These are phyloP conservation scores for Phrynocephalus vlangalii DNA, from an alignment of 2,797 vertebrate species.

Conservation along the genomic window DNA sequence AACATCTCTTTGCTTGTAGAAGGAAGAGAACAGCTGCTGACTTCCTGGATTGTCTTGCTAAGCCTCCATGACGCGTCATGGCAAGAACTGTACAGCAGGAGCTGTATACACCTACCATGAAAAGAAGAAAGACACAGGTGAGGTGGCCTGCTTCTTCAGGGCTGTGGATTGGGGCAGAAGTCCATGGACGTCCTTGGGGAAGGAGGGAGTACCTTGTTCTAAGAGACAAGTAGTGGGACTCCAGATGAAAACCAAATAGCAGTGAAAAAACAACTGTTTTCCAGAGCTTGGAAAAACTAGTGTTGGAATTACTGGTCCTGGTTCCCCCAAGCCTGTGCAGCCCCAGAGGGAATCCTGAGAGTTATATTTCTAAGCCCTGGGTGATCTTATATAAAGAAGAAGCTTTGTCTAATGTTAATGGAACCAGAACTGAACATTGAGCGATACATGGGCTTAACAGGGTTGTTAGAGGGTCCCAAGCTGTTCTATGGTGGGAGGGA, in stretches of 20 bases:
- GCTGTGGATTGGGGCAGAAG: not conserved
- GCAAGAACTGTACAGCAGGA: slow-evolving; percentile 93
- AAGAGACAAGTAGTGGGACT: not conserved
- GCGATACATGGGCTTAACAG: not conserved
- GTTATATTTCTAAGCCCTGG: not conserved
- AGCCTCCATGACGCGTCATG: slow-evolving; percentile 87
- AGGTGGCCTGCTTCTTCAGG: not conserved
- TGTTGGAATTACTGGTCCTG: not conserved
- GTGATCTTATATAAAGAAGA: no score
- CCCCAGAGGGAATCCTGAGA: not conserved
- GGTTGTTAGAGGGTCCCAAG: not conserved
- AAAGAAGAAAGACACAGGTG: slow-evolving; percentile 93
- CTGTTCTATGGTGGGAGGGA: not conserved
- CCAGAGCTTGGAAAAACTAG: not conserved
- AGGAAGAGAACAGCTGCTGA: not conserved
- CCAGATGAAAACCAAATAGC: not conserved
- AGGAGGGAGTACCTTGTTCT: not conserved
- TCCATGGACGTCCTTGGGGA: not conserved
- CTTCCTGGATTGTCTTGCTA: not conserved
- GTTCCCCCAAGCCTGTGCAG: not conserved
- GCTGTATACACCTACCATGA: slow-evolving; percentile 95
- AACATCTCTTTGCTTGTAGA: not conserved
- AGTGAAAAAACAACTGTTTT: not conserved
- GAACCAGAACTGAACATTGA: not conserved
- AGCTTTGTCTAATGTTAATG: no score